Conservation (phyloP, 2,113 vertebrate genomes). For the Heteronetta atricapilla region DNA sequence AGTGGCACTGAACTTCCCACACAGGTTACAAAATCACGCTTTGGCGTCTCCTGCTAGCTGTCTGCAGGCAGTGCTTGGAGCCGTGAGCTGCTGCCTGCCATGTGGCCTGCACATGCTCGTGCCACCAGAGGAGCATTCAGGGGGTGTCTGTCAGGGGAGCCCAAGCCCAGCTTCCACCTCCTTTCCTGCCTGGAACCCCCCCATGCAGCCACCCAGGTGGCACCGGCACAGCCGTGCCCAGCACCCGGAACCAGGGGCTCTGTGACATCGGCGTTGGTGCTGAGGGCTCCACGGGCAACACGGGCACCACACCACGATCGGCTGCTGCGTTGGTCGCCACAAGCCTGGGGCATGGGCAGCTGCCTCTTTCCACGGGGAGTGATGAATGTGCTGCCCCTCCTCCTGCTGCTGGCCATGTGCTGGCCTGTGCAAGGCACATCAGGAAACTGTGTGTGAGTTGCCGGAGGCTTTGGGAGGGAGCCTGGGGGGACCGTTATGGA, state of each 20-base stretch:
- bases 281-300: not conserved
- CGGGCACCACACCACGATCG: accelerated
- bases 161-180: not conserved
- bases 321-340: not conserved
- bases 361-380: accelerated
- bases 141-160: not conserved
- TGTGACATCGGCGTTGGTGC: not conserved
- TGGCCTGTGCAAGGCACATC: not conserved
- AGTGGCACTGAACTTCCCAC: not conserved
- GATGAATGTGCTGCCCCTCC: not conserved
- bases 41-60: not conserved
- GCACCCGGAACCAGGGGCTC: not conserved
- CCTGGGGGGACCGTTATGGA: not conserved
- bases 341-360: not conserved
- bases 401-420: not conserved
- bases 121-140: no score
- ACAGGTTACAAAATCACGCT: accelerated
- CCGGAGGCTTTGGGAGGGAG: not conserved
- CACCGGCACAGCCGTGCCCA: no score
- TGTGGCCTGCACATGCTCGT: no score
- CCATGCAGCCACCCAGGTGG: no score
- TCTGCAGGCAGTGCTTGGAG: accelerated
- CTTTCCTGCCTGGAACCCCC: not conserved
- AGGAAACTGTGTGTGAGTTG: not conserved
- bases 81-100: no score